These are phyloP conservation scores for Globodera ellingtonae DNA, from an alignment of 1,140 invertebrate species.

Conservation along the genomic window DNA sequence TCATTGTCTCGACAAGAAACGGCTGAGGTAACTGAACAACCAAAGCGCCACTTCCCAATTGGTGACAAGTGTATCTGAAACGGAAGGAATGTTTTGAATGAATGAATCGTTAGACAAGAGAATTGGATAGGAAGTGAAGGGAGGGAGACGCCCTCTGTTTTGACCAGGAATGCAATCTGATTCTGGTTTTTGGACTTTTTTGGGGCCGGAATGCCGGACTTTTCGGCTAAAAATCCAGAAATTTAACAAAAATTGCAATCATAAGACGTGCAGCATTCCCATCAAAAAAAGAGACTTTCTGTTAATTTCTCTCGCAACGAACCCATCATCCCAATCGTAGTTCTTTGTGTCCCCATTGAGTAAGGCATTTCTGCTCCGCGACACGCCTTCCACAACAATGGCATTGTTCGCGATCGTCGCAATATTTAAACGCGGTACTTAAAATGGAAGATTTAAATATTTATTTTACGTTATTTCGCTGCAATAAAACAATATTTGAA, in stretches of 20 bases:
- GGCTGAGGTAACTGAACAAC: slow-evolving; percentile 93
- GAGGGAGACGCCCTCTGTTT: too few species aligned
- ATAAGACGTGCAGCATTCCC: too few species aligned
- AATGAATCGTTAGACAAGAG: background rate
- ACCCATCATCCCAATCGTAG: slow-evolving; percentile 98
- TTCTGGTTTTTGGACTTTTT: too few species aligned
- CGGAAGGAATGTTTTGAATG: background rate
- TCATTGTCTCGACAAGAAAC: slow-evolving; percentile 86
- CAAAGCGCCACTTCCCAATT: slow-evolving; percentile 90
- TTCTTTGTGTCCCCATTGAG: slow-evolving; percentile 89
- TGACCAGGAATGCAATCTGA: too few species aligned
- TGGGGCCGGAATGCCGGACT: too few species aligned
- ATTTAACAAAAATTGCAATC: too few species aligned
- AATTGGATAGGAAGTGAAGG: background rate
- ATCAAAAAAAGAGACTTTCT: too few species aligned
- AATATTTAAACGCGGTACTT: slow-evolving; percentile 85
- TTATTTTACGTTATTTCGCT: too few species aligned
- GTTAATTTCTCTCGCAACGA: slow-evolving; percentile 75
- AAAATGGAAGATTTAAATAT: slow-evolving; percentile 66
- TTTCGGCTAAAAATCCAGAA: too few species aligned
- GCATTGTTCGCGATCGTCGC: slow-evolving; percentile 85
- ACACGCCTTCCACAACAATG: slow-evolving; percentile 89
- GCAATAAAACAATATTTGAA: background rate
- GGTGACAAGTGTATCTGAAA: slow-evolving; percentile 72
- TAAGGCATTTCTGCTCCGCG: slow-evolving; percentile 86